These are phyloP conservation scores for Phanerotoma sp. DNA, from an alignment of 2,888 invertebrate species.

Conservation along the genomic window DNA sequence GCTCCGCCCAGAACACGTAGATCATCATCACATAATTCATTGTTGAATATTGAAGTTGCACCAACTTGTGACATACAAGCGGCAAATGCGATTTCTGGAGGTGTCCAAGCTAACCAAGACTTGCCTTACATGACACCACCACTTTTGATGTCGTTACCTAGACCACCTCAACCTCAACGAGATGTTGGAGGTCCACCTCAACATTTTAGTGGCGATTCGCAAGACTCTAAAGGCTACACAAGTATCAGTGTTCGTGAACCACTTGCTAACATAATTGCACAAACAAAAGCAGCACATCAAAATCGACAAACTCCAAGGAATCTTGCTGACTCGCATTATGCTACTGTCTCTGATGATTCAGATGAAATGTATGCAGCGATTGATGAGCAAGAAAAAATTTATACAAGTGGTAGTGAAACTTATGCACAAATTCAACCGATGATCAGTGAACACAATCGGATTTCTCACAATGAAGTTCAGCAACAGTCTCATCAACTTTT, in stretches of 20 bases:
- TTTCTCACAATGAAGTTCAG: constrained; percentile 43
- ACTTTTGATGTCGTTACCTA: constrained; percentile 58
- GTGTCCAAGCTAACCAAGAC: constrained; percentile 83
- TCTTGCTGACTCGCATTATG: constrained; percentile 72
- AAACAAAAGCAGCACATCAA: constrained; percentile 60
- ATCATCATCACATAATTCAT: constrained; percentile 59
- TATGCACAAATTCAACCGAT: constrained; percentile 80
- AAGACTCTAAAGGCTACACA: constrained; percentile 89
- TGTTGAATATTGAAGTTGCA: constrained; percentile 39
- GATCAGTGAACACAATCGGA: constrained; percentile 54
- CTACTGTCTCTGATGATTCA: constrained; percentile 90
- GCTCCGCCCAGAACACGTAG: constrained; percentile 60
- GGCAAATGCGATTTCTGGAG: constrained; percentile 83
- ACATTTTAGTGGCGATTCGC: constrained; percentile 89
- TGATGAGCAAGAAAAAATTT: constrained; percentile 69
- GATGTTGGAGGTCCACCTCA: constrained; percentile 59
- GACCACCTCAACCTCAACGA: constrained; percentile 45
- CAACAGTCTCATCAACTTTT: constrained; percentile 28
- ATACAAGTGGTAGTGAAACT: constrained; percentile 81
- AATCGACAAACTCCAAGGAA: constrained; percentile 45
- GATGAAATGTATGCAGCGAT: constrained; percentile 92
- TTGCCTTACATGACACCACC: constrained; percentile 88
- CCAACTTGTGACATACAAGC: constrained; percentile 66
- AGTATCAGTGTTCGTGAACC: constrained; percentile 91
- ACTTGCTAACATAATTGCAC: constrained; percentile 74